A percentile compares a stretch with the other conserved stretches of the same genome.
Evolutionary conservation across 2,888 invertebrate species (phyloP).

Genomic region (Steinernema carpocapsae): DNA sequence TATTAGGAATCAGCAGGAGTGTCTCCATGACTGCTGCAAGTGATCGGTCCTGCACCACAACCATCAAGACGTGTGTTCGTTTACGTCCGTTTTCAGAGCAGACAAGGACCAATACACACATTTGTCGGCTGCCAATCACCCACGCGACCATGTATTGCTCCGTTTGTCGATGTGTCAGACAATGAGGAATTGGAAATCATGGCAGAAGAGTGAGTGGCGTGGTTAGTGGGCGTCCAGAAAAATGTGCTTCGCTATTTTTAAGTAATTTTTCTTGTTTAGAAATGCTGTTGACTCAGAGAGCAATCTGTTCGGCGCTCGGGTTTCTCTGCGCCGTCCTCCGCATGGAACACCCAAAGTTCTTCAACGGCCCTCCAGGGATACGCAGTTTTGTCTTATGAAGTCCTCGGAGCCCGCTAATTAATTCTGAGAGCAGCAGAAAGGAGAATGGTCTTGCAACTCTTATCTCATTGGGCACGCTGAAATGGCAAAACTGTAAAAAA

Average conservation of each 20-base stretch:
- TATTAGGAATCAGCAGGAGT: slow-evolving; percentile 18
- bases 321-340: too few species aligned
- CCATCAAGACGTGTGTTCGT: neutral
- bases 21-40: neutral
- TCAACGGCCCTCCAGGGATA: too few species aligned
- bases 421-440: neutral
- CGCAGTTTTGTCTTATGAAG: too few species aligned
- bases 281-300: neutral
- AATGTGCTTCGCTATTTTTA: neutral
- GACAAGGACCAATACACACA: too few species aligned
- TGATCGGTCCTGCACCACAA: neutral
- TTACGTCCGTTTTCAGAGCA: too few species aligned
- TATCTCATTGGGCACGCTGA: neutral
- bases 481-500: neutral
- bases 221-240: neutral
- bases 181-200: slow-evolving; percentile 20
- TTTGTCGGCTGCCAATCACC: too few species aligned
- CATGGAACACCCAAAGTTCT: too few species aligned
- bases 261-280: neutral
- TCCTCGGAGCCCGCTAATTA: neutral
- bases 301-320: too few species aligned
- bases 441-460: slow-evolving; percentile 8
- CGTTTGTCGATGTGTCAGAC: neutral
- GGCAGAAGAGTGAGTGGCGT: neutral
- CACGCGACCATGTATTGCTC: too few species aligned